Conservation (phyloP, 2,888 invertebrate genomes). For the Drosophila anceps region DNA sequence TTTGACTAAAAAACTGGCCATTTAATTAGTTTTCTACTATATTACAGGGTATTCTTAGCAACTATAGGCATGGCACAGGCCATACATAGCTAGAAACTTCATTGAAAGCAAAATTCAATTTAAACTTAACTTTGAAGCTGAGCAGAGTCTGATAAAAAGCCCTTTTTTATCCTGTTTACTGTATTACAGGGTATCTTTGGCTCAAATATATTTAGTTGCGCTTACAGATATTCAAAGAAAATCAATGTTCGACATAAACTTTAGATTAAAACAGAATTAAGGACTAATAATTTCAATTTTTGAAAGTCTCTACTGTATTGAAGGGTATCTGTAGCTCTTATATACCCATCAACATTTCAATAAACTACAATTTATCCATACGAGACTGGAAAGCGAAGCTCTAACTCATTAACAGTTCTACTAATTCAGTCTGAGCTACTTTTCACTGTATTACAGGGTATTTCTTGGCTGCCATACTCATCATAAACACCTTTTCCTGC, state of each 20-base stretch:
- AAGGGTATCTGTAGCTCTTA: neutral
- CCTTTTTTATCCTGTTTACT: neutral
- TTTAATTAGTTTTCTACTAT: neutral
- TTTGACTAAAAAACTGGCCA: neutral
- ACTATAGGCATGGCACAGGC: too few relatives aligned
- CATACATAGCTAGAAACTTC: neutral
- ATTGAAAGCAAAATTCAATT: too few relatives aligned
- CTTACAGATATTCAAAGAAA: too few relatives aligned
- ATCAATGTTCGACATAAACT: too few relatives aligned
- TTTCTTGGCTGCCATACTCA: neutral
- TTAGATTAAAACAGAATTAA: too few relatives aligned
- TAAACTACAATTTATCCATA: too few relatives aligned
- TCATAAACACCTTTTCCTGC: constrained; percentile 5
- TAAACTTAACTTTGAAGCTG: too few relatives aligned
- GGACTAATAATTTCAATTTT: too few relatives aligned
- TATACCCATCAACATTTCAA: neutral
- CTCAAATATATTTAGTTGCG: neutral
- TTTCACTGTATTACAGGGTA: constrained; percentile 17
- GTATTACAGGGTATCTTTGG: constrained; percentile 1
- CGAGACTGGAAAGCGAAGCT: neutral
- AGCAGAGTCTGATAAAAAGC: too few relatives aligned
- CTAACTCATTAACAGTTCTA: neutral
- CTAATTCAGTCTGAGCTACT: neutral
- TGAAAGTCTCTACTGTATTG: too few relatives aligned
- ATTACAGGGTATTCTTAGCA: neutral